Evolutionary conservation across 2,113 vertebrate genomes (phyloP).

Genomic region (Ctenomys sociabilis): DNA sequence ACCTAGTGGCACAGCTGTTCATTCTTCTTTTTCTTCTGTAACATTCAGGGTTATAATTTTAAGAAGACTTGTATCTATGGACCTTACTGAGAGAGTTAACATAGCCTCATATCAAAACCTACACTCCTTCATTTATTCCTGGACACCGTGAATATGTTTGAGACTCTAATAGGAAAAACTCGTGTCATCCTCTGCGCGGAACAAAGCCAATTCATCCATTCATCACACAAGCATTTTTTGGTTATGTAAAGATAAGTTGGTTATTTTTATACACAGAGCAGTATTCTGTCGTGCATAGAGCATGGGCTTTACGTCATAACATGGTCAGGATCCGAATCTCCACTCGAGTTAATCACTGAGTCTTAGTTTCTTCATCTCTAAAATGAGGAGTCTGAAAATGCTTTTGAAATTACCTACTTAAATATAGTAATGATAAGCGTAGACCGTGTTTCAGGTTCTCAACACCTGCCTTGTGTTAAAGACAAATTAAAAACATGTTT

Average conservation of each 20-base stretch:
- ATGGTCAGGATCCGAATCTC: not conserved
- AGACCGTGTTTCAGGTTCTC: not conserved
- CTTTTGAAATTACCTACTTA: conserved; percentile 15
- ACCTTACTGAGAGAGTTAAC: not conserved
- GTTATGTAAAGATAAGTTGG: not conserved
- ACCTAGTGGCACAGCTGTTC: not conserved
- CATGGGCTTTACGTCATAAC: not conserved
- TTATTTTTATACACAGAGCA: not conserved
- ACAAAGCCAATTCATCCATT: not conserved
- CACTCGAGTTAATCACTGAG: not conserved
- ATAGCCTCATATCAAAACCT: not conserved
- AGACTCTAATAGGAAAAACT: not conserved
- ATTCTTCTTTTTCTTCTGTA: not conserved
- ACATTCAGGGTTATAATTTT: not conserved
- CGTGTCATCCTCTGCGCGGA: not conserved
- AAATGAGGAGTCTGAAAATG: not conserved
- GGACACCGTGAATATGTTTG: not conserved
- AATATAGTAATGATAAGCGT: not conserved
- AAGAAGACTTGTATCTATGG: not conserved
- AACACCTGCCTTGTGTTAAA: not conserved
- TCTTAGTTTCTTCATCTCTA: conserved; percentile 31
- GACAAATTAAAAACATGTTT: not conserved
- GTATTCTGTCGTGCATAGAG: not conserved
- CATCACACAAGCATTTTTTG: not conserved
- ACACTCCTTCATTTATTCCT: not conserved